Percentiles rank a stretch among this genome's conserved stretches.
Conservation (phyloP, 2,888 invertebrate genomes). For the Xestoiulus laeticollis region DNA sequence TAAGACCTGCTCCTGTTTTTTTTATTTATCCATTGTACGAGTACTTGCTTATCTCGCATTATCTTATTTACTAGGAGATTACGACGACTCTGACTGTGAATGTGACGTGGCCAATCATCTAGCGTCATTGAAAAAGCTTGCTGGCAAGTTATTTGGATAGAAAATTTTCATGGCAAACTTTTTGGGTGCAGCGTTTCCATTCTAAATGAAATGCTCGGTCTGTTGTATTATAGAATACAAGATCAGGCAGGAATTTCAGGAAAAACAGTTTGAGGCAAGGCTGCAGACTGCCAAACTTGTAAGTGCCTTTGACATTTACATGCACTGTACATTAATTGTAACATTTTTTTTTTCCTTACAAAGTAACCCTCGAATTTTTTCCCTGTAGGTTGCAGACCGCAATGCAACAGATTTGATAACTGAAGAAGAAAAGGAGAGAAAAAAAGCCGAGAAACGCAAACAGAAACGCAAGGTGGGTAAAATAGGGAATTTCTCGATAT, state of each 20-base stretch:
- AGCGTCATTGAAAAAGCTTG: background rate
- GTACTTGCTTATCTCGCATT: background rate
- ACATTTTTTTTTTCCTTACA: background rate
- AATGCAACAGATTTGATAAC: background rate
- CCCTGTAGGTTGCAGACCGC: background rate
- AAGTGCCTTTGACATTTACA: background rate
- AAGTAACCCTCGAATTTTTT: no score
- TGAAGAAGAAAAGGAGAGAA: background rate
- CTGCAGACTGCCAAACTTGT: background rate
- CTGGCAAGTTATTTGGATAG: background rate
- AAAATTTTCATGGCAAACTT: background rate
- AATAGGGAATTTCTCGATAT: no score
- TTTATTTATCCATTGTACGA: background rate
- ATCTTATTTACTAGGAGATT: background rate
- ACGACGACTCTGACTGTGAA: background rate
- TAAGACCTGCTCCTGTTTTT: background rate
- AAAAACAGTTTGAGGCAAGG: background rate
- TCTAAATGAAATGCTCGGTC: background rate
- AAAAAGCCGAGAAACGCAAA: background rate
- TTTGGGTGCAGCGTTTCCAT: background rate
- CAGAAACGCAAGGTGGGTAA: background rate
- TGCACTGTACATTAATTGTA: background rate
- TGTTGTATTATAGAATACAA: background rate
- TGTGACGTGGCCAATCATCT: background rate
- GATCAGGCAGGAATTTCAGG: background rate